Evolutionary conservation across 2,888 invertebrate genomes (phyloP).

Genomic region (Azorinus chamasolen): DNA sequence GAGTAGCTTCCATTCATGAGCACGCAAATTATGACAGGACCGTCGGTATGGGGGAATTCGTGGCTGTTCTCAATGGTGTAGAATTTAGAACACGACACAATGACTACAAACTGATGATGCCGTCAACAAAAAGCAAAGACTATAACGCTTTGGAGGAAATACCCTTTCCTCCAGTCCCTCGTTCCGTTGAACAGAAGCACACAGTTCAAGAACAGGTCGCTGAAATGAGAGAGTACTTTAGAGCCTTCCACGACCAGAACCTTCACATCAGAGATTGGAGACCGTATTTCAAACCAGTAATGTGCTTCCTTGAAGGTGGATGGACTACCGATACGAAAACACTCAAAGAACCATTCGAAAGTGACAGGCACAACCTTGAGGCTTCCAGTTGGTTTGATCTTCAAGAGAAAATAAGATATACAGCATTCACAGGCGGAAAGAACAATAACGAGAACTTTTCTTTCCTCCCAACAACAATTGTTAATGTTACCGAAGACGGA

Average conservation of each 20-base stretch:
- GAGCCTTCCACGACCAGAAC: conserved; percentile 78
- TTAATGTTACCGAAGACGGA: conserved; percentile 46
- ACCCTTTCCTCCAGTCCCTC: conserved; percentile 78
- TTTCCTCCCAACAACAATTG: conserved; percentile 78
- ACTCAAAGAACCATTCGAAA: conserved; percentile 79
- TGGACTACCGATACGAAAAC: conserved; percentile 75
- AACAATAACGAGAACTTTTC: conserved; percentile 74
- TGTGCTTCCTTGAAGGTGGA: conserved; percentile 80
- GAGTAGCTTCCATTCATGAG: conserved; percentile 74
- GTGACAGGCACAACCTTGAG: conserved; percentile 79
- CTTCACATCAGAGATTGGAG: conserved; percentile 69
- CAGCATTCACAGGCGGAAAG: conserved; percentile 75
- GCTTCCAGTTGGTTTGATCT: conserved; percentile 76
- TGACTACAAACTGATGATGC: conserved; percentile 79
- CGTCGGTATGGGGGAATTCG: conserved; percentile 76
- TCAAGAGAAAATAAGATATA: conserved; percentile 76
- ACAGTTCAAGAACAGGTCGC: conserved; percentile 68
- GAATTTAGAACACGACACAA: conserved; percentile 83
- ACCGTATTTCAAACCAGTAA: conserved; percentile 78
- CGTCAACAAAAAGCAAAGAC: conserved; percentile 50
- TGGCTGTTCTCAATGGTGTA: conserved; percentile 78
- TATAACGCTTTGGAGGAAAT: conserved; percentile 73
- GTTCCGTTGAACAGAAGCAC: conserved; percentile 66
- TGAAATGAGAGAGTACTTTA: conserved; percentile 81
- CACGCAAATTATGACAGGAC: conserved; percentile 79